Base-by-base conservation (phyloP, 2,888 invertebrate species). In the Polyommatus icarus region DNA sequence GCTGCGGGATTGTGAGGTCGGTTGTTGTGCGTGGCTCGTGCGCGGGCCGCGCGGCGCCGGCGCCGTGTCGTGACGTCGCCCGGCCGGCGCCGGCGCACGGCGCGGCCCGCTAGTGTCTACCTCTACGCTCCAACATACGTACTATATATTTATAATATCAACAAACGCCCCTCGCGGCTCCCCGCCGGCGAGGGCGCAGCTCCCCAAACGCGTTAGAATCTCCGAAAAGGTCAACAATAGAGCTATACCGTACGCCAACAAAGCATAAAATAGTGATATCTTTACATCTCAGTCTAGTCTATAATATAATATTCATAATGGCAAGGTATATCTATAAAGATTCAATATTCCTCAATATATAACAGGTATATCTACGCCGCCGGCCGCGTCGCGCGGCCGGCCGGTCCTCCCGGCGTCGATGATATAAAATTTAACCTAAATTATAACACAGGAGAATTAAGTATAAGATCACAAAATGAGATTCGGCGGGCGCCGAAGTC, bases 381-480 rank as follows among this genome's bases (percentile, higher is more conserved):
- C 91, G 85, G 90, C 91, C 90, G 91, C 93, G 88, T 91, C 88
- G 88, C 90, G 91, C 89, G 91, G 91, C 75, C 75, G 46, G 88
- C 89, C 82, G 90, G 91, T 89, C 91, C 90, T 93, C 93, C 92
- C 93, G 92, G 93, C 93, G 91, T 93, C 92, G 90, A 93, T 93
- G 93, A 93, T 94, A 94, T 93, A 93, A 94, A 93, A 94, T 93
- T 93, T 94, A 93, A 94, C 93, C 93, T 94, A 94, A 94, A 94
- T 91, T 92, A 93, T 93, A 94, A 94, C 93, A 94, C 93, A 94
- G 93, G 93, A 93, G 93, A 94, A 93, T 94, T 94, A 94, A 94
- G 93, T 94, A 93, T 94, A 94, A 94, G 93, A 94, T 94, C 93
- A 94, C 93, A 94, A 93, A 94, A 94, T 94, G 93, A 94, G 93